phyloP scores from a whole-genome alignment of 2,888 invertebrate genomes.

The Ommatoiulus sabulosus region DNA sequence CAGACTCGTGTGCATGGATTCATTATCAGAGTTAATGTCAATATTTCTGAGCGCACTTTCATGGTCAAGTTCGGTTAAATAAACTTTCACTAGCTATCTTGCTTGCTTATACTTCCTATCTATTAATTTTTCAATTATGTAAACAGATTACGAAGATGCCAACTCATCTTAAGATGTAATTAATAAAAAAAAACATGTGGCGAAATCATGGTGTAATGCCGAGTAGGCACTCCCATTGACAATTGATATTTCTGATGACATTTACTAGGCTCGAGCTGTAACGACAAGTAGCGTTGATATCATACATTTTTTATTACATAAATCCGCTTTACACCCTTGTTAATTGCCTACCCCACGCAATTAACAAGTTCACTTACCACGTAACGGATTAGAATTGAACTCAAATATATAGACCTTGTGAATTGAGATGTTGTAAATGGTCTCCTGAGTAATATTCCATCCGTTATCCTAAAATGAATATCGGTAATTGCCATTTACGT shows the following conservation, averaged over 20 bases:
- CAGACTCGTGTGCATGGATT: background rate
- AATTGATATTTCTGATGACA: slow-evolving; percentile 20
- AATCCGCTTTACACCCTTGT: too few species aligned
- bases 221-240: background rate
- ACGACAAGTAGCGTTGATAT: background rate
- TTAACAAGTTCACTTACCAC: background rate
- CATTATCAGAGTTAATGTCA: background rate
- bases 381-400: background rate
- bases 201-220: background rate
- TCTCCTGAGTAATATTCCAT: too few species aligned
- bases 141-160: background rate
- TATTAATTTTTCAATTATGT: background rate
- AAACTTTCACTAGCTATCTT: background rate
- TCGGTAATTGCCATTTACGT: too few species aligned
- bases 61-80: background rate
- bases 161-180: background rate
- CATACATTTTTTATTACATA: background rate
- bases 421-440: too few species aligned
- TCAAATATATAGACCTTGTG: too few species aligned
- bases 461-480: too few species aligned
- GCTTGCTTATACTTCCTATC: background rate
- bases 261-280: background rate
- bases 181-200: background rate
- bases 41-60: background rate
- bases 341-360: background rate